A percentile compares a stretch with the other conserved stretches of the same genome.
Evolutionary conservation across 2,888 invertebrate genomes (phyloP).

Genomic region (Stenodera caucasica): DNA sequence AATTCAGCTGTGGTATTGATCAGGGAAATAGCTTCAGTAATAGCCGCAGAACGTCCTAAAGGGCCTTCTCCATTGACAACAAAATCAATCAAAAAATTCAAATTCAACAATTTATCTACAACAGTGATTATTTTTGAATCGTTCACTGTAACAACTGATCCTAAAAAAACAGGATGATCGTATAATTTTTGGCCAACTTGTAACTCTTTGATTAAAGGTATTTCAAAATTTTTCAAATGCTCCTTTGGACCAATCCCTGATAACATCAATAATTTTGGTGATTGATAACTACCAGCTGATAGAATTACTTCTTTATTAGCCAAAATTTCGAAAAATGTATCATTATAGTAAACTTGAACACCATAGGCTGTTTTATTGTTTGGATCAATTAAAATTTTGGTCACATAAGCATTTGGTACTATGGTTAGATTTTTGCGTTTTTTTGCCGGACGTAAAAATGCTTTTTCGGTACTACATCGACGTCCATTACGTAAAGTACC

Average conservation of each 20-base stretch:
- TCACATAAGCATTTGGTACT: conserved; percentile 70
- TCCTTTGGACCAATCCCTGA: conserved; percentile 67
- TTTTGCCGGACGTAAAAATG: conserved; percentile 64
- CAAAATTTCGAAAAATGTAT: conserved; percentile 51
- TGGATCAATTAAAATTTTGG: conserved; percentile 68
- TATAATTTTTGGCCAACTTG: conserved; percentile 69
- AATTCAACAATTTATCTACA: conserved; percentile 43
- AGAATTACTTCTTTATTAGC: conserved; percentile 82
- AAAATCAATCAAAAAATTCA: conserved; percentile 56
- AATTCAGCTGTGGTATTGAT: no score
- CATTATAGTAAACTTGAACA: conserved; percentile 65
- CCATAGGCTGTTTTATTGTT: conserved; percentile 77
- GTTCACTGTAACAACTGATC: no score
- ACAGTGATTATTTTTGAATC: no score
- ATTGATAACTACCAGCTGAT: conserved; percentile 84
- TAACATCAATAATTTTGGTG: conserved; percentile 87
- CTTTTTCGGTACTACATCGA: conserved; percentile 68
- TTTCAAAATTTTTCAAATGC: conserved; percentile 60
- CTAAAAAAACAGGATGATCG: conserved; percentile 64
- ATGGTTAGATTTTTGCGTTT: conserved; percentile 65
- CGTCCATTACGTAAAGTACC: conserved; percentile 67
- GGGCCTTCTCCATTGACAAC: conserved; percentile 58
- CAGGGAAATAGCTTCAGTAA: conserved; percentile 65
- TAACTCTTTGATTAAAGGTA: conserved; percentile 64
- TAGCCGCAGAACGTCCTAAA: conserved; percentile 60